A percentile compares a stretch with the other conserved stretches of the same genome.
These are phyloP conservation scores for Sanderia malayensis DNA, from an alignment of 30 jellyfish, hydroid and myxozoan species.

Conservation along the genomic window DNA sequence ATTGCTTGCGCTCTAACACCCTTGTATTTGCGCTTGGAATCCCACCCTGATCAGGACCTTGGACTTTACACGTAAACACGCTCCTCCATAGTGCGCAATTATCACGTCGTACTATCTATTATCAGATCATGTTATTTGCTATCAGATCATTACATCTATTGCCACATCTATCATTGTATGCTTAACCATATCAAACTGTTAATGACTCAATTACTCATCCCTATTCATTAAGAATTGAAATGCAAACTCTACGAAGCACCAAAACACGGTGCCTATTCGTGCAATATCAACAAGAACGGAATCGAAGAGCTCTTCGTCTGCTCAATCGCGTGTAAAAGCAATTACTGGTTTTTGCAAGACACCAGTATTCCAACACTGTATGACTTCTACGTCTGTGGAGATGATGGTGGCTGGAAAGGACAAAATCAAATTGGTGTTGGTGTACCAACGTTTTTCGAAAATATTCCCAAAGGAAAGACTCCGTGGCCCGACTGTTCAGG, in stretches of 20 bases:
- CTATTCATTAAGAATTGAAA: conserved; percentile 62
- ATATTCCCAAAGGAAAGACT: conserved; percentile 61
- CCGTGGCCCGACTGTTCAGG: conserved; percentile 97
- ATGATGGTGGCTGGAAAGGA: conserved; percentile 93
- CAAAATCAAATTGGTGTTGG: conserved; percentile 49
- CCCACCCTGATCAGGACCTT: too few species aligned
- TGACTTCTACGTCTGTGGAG: conserved; percentile 82
- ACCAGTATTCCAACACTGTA: conserved; percentile 40
- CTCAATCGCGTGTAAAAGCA: conserved; percentile 70
- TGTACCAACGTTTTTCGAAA: conserved; percentile 23
- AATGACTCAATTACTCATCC: too few species aligned
- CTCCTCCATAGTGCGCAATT: too few species aligned
- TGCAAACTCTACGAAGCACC: conserved; percentile 87
- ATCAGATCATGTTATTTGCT: too few species aligned
- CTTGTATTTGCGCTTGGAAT: too few species aligned
- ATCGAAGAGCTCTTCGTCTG: conserved; percentile 73
- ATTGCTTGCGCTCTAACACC: too few species aligned
- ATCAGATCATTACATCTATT: too few species aligned
- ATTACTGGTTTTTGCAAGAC: conserved; percentile 72
- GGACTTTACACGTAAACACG: too few species aligned
- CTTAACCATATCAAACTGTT: too few species aligned
- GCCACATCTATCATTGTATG: too few species aligned
- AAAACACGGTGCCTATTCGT: conserved; percentile 78
- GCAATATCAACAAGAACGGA: conserved; percentile 70
- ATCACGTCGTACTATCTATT: too few species aligned